Evolutionary conservation across 2,113 vertebrate species (phyloP).

Genomic region (Eupsittula cactorum): DNA sequence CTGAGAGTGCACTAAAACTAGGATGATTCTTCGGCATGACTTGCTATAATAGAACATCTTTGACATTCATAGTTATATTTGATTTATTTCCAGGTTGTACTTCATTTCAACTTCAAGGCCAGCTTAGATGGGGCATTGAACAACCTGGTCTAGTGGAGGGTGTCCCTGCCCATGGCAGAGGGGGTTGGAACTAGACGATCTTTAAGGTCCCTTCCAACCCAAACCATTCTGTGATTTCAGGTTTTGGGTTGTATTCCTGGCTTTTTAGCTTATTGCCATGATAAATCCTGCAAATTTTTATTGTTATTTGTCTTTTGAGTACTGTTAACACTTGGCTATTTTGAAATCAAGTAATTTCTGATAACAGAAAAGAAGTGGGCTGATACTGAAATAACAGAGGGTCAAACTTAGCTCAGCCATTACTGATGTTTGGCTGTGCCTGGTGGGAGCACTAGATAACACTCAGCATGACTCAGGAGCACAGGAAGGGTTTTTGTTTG

Average conservation of each 20-base stretch:
- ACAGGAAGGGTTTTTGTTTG: neutral
- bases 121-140: neutral
- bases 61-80: neutral
- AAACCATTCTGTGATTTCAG: neutral
- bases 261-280: conserved; percentile 22
- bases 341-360: neutral
- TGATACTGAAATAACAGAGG: neutral
- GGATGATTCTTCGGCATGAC: neutral
- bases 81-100: neutral
- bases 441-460: neutral
- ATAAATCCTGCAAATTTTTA: neutral
- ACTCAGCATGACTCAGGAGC: neutral
- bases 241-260: neutral
- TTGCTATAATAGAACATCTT: neutral
- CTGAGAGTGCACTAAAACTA: neutral
- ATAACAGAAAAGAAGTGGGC: neutral
- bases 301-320: neutral
- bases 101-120: neutral
- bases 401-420: neutral
- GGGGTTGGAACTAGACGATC: neutral
- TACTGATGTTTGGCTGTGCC: neutral
- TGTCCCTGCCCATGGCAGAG: neutral
- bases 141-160: neutral
- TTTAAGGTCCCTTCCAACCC: neutral
- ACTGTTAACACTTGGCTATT: neutral